Percentiles rank a stretch among this genome's conserved stretches.
These are phyloP conservation scores for Onthophagus sagittarius DNA, from an alignment of 2,888 invertebrate species.

Conservation along the genomic window DNA sequence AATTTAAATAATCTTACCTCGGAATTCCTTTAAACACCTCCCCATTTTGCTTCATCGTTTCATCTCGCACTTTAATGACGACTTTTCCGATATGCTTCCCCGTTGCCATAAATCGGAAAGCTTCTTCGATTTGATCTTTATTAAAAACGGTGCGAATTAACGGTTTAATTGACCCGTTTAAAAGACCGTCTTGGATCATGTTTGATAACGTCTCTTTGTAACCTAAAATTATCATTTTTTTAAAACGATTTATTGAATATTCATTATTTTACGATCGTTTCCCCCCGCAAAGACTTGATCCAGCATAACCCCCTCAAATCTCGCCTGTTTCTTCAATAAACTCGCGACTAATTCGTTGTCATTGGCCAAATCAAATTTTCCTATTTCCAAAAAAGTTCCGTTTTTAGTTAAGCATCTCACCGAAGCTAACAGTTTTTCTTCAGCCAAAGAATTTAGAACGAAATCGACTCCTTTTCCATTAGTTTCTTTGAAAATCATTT, in stretches of 20 bases:
- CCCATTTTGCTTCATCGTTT: too few species aligned
- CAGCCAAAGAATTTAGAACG: too few species aligned
- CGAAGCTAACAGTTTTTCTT: too few species aligned
- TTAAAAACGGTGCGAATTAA: constrained; percentile 62
- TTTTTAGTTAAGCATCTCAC: constrained; percentile 56
- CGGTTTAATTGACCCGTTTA: constrained; percentile 64
- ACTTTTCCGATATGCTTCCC: too few species aligned
- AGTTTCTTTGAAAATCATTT: too few species aligned
- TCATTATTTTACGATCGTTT: neutral
- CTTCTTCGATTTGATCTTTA: constrained; percentile 64
- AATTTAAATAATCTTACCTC: too few species aligned
- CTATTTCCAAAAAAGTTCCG: constrained; percentile 79
- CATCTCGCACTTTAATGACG: too few species aligned
- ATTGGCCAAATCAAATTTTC: constrained; percentile 72
- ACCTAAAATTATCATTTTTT: too few species aligned
- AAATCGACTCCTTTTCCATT: too few species aligned
- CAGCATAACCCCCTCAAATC: constrained; percentile 69
- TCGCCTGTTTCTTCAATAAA: constrained; percentile 48
- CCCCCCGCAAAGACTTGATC: constrained; percentile 47
- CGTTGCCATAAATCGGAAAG: constrained; percentile 63
- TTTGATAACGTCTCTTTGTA: neutral
- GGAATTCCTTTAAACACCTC: too few species aligned
- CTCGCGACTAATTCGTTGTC: constrained; percentile 64
- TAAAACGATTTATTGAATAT: neutral
- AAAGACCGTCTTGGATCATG: constrained; percentile 13